Conservation (phyloP, 2,888 invertebrate species). For the Oscheius onirici region DNA sequence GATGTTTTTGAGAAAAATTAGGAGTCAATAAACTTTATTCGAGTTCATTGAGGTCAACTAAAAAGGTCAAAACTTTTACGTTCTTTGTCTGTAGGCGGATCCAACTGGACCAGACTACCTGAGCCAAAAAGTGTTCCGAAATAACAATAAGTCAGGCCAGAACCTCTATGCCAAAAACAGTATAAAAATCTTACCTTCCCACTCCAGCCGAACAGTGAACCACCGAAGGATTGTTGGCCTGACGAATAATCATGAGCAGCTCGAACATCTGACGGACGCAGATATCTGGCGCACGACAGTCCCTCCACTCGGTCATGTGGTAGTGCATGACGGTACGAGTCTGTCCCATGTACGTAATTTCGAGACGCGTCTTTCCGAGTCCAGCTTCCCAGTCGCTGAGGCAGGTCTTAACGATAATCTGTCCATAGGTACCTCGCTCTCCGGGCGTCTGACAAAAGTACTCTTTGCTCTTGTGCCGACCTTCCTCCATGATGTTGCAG, state of each 20-base stretch:
- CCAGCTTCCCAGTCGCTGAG: background rate
- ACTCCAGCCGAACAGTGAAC: conserved; percentile 48
- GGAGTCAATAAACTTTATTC: background rate
- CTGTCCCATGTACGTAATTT: conserved; percentile 28
- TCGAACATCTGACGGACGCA: conserved; percentile 12
- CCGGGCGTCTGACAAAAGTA: conserved; percentile 30
- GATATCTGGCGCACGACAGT: conserved; percentile 21
- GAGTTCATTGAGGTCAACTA: background rate
- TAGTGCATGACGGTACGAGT: conserved; percentile 36
- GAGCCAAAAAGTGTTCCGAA: too few relatives aligned
- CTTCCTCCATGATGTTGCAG: conserved; percentile 40
- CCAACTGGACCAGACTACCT: too few relatives aligned
- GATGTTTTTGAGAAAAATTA: background rate
- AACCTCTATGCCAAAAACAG: conserved; percentile 36
- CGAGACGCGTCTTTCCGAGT: background rate
- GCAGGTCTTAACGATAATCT: background rate
- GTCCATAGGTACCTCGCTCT: background rate
- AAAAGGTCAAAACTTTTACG: background rate
- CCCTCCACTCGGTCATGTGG: conserved; percentile 45
- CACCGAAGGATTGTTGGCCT: conserved; percentile 28
- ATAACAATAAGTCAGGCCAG: too few relatives aligned
- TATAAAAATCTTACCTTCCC: conserved; percentile 40
- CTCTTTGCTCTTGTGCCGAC: conserved; percentile 41
- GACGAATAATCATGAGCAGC: background rate
- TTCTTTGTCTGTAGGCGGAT: too few relatives aligned